Percentiles rank a stretch among this genome's conserved stretches.
phyloP scores from a whole-genome alignment of 2,888 invertebrate genomes.

The Stenodera caucasica region DNA sequence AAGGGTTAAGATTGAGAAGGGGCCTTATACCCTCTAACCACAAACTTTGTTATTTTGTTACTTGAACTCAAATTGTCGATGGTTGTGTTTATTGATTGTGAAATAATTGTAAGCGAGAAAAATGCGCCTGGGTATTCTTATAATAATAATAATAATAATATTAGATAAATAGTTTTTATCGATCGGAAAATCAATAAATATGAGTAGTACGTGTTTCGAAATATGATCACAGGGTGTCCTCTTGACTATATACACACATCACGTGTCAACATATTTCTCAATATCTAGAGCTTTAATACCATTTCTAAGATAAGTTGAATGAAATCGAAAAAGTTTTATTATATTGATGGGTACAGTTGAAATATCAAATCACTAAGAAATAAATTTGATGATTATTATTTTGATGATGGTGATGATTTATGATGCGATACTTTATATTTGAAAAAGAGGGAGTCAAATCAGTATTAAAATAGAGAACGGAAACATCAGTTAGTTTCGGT shows the following conservation, averaged over 20 bases:
- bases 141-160: too few relatives aligned
- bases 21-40: constrained; percentile 14
- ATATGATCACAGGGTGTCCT: constrained; percentile 32
- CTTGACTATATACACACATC: constrained; percentile 34
- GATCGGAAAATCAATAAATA: constrained; percentile 38
- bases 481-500: background rate
- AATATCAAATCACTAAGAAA: constrained; percentile 7
- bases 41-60: constrained; percentile 26
- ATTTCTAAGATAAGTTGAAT: constrained; percentile 41
- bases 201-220: constrained; percentile 39
- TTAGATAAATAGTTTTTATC: constrained; percentile 16
- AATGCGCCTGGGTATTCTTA: too few relatives aligned
- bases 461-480: background rate
- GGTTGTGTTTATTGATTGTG: constrained; percentile 9
- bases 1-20: constrained; percentile 12
- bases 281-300: constrained; percentile 43
- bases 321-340: constrained; percentile 47
- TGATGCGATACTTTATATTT: background rate
- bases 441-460: constrained; percentile 10
- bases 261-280: constrained; percentile 45
- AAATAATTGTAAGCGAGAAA: background rate
- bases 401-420: background rate
- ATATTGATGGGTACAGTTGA: constrained; percentile 3
- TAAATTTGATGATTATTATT: background rate
- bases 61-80: constrained; percentile 17